These are phyloP conservation scores for Chaenocephalus aceratus DNA, from an alignment of 2,113 vertebrate genomes.

Conservation along the genomic window DNA sequence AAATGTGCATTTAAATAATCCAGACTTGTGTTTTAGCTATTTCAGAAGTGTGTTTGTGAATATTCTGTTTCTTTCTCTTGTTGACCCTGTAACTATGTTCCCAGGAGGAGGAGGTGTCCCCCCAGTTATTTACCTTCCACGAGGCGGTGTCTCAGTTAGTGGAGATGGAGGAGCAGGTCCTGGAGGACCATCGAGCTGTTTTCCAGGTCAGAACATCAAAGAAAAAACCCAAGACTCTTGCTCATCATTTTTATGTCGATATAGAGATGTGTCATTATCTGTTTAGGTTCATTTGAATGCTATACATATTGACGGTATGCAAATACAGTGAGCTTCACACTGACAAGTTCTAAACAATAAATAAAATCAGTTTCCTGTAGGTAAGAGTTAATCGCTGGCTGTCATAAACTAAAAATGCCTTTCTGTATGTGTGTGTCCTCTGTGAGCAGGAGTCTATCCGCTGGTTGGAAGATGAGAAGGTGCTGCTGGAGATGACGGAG, in stretches of 20 bases:
- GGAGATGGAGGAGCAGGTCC: constrained; percentile 98
- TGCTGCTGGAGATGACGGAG: constrained; percentile 97
- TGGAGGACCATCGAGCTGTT: constrained; percentile 96
- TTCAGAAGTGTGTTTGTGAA: no score
- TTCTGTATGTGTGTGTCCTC: constrained; percentile 2
- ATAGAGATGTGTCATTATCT: background rate
- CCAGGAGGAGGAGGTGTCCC: constrained; percentile 98
- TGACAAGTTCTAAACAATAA: background rate
- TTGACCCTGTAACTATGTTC: constrained; percentile 4
- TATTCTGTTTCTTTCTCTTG: background rate
- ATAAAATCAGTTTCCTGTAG: background rate
- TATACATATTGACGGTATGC: background rate
- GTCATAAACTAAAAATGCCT: background rate
- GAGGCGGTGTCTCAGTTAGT: constrained; percentile 98
- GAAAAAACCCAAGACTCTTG: background rate
- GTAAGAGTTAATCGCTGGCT: background rate
- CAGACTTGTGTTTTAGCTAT: background rate
- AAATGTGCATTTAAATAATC: background rate
- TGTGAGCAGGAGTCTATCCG: constrained; percentile 92
- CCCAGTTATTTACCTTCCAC: constrained; percentile 96
- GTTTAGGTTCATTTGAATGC: no score
- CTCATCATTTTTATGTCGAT: background rate
- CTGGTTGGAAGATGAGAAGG: constrained; percentile 97
- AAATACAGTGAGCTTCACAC: no score
- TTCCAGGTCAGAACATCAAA: constrained; percentile 89